Percentiles rank a stretch among this genome's conserved stretches.
phyloP scores from a whole-genome alignment of 2,888 invertebrate species.

The Dryococelus australis region DNA sequence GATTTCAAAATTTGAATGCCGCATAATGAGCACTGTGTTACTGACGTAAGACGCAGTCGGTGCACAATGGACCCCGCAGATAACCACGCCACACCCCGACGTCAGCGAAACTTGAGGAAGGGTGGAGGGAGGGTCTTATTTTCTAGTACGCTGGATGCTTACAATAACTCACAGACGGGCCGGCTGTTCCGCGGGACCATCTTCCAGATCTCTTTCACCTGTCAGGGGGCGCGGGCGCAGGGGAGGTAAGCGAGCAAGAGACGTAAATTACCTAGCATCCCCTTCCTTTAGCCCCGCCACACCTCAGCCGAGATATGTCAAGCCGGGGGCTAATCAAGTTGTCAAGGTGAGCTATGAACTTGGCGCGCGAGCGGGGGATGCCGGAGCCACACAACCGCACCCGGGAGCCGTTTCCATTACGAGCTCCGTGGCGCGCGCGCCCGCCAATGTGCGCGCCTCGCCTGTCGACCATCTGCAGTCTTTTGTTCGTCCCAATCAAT shows the following conservation, averaged over 20 bases:
- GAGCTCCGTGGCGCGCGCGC: too few relatives aligned
- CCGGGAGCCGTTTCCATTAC: background rate
- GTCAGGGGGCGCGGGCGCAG: background rate
- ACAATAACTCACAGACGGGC: conserved; percentile 37
- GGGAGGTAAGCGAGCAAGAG: background rate
- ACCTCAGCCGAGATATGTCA: background rate
- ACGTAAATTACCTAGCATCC: conserved; percentile 3
- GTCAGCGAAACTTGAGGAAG: too few relatives aligned
- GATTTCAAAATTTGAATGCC: too few relatives aligned
- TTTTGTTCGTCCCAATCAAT: too few relatives aligned
- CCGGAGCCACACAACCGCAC: background rate
- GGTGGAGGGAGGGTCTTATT: conserved; percentile 30
- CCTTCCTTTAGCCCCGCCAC: background rate
- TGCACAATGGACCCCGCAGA: too few relatives aligned
- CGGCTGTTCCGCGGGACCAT: background rate
- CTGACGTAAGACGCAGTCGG: too few relatives aligned
- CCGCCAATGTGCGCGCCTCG: too few relatives aligned
- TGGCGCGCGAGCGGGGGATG: background rate
- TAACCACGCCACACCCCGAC: too few relatives aligned
- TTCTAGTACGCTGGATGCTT: conserved; percentile 35
- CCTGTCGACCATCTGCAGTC: background rate
- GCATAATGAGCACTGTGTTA: too few relatives aligned
- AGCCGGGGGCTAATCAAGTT: background rate
- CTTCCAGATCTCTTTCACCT: background rate
- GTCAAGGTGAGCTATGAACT: conserved; percentile 10